Conservation (phyloP, 1,140 invertebrate genomes). For the Cotesia chilonis region DNA sequence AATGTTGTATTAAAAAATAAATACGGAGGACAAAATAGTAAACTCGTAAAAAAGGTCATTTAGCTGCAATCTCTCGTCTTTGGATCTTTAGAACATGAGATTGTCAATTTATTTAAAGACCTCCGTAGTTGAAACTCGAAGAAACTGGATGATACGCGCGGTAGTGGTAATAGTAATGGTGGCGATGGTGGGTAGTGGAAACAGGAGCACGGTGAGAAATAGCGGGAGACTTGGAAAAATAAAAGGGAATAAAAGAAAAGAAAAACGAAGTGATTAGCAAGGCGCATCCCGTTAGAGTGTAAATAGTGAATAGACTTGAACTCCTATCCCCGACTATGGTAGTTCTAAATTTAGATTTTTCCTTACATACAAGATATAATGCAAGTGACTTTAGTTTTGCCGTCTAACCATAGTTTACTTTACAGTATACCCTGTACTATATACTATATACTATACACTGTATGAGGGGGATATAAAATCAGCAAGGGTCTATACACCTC, state of each 20-base stretch:
- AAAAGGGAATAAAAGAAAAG: constrained; percentile 6
- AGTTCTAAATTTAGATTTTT: constrained; percentile 37
- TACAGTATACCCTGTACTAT: background rate
- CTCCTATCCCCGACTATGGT: background rate
- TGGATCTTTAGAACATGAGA: constrained; percentile 9
- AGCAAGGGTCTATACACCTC: constrained; percentile 43
- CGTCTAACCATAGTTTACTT: background rate
- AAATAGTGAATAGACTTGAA: background rate
- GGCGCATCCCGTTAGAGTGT: constrained; percentile 15
- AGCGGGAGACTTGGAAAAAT: background rate
- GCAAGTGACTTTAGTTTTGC: constrained; percentile 42
- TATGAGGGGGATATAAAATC: background rate
- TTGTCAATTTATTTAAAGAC: constrained; percentile 27
- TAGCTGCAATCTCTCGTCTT: background rate
- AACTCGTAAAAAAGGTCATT: background rate
- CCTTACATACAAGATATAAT: constrained; percentile 21
- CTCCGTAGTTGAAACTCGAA: background rate
- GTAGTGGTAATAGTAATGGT: background rate
- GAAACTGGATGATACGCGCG: too few species aligned
- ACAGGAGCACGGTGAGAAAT: constrained; percentile 1
- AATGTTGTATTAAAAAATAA: too few species aligned
- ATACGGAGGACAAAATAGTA: too few species aligned
- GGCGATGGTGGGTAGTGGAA: background rate
- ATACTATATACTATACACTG: constrained; percentile 6
- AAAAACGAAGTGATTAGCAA: constrained; percentile 21